Evolutionary conservation across 2,888 invertebrate genomes (phyloP), one percentile per base, ranked within the genome.

Genomic region (Tanypteryx hageni): DNA sequence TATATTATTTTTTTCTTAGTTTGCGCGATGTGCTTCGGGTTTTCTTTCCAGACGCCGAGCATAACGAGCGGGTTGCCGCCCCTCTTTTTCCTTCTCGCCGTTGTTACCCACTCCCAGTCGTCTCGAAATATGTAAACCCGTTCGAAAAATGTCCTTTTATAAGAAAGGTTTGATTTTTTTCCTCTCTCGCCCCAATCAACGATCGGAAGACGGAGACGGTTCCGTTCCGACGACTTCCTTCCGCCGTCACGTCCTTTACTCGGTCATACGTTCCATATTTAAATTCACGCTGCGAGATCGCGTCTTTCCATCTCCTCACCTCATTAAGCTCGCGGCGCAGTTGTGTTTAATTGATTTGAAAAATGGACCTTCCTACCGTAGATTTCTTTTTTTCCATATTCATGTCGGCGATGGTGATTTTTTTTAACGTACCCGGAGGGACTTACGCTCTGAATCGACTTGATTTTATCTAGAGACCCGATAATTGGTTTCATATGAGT

Each of bases 61-160:
- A 27, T 76, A 76, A 76, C 76, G 76, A 76, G 68, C 68, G 68
- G 68, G 22, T 22, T 76, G 76, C 76, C 76, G 76, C 76, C 76
- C 76, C 18, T 13, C 76, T 13, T 16, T 16, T 64, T 3, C 16
- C 64, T 5, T 22, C 18, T 68, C 18, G 68, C 22, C 27, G 22
- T 76, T 76, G 22, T 76, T 76, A n/a, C 76, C 76, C 13, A n/a
- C 68, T 22, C n/a, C 18, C 22, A 22, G 76, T 27, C 76, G 22
- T 27, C 22, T 76, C 27, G 76, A 27, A 14, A 76, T 27, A 76
- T 76, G 11, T 27, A 27, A 13, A 22, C 76, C 76, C 76, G 76
- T 27, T 76, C 76, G 76, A 76, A 76, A 76, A 27, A 27, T 27
- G 22, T 76, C 4, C 76, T 14, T 27, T 22, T 76, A 44, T 5